Conservation (phyloP, 2,797 vertebrate genomes). For the Poeciliopsis turneri region DNA sequence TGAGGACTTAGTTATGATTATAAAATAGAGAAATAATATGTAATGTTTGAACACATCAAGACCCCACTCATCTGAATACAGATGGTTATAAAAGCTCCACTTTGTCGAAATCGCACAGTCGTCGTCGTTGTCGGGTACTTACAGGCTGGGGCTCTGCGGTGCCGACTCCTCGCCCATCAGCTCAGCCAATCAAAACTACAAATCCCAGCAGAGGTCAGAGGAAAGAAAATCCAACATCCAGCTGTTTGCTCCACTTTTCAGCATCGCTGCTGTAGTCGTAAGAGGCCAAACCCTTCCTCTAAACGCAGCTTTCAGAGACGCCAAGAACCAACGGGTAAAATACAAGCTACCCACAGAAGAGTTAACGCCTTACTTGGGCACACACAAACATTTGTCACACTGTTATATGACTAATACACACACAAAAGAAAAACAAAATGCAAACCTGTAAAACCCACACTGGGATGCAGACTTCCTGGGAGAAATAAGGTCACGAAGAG, state of each 20-base stretch:
- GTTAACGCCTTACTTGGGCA: slow-evolving; percentile 34
- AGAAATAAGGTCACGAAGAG: slow-evolving; percentile 65
- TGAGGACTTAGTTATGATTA: not conserved
- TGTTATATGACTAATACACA: not conserved
- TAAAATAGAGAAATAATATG: not conserved
- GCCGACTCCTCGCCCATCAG: slow-evolving; percentile 61
- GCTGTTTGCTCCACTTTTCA: slow-evolving; percentile 13
- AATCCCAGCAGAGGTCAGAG: slow-evolving; percentile 47
- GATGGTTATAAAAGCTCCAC: not conserved
- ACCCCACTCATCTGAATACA: not conserved
- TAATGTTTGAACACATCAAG: not conserved
- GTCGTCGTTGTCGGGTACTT: slow-evolving; percentile 42
- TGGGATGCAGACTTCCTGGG: slow-evolving; percentile 35
- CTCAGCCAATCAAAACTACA: slow-evolving; percentile 64
- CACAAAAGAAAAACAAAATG: slow-evolving; percentile 4
- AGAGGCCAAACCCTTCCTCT: slow-evolving; percentile 31
- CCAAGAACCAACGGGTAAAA: slow-evolving; percentile 37
- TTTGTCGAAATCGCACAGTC: not conserved
- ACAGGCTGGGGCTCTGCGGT: slow-evolving; percentile 47
- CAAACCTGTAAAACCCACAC: slow-evolving; percentile 20
- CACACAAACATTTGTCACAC: slow-evolving; percentile 3
- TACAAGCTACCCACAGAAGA: slow-evolving; percentile 36
- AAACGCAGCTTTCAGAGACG: slow-evolving; percentile 35
- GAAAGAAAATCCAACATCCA: slow-evolving; percentile 28
- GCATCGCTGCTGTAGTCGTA: slow-evolving; percentile 18